phyloP scores from a whole-genome alignment of 2,888 invertebrate species.

The Empis stercorea region DNA sequence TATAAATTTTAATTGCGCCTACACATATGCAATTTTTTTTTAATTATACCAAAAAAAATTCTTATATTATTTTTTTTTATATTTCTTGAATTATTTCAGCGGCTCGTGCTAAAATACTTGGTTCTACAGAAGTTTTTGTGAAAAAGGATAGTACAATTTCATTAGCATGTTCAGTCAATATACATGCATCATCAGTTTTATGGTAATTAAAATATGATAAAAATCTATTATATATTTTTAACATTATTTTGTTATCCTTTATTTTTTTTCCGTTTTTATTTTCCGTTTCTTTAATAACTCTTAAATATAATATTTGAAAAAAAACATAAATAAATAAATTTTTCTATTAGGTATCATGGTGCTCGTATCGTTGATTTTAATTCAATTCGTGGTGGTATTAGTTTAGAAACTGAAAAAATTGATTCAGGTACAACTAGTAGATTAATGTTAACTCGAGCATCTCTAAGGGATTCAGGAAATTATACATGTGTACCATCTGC shows the following conservation, averaged over 20 bases:
- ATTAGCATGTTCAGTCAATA: constrained; percentile 75
- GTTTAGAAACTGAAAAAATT: constrained; percentile 79
- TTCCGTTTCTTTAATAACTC: neutral
- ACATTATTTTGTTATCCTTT: neutral
- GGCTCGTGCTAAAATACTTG: constrained; percentile 74
- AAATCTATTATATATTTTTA: neutral
- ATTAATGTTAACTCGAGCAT: constrained; percentile 73
- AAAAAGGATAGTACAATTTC: constrained; percentile 85
- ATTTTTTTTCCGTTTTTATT: neutral
- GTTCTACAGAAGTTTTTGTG: constrained; percentile 76
- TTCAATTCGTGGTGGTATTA: constrained; percentile 75
- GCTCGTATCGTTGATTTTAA: constrained; percentile 69
- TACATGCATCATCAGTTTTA: constrained; percentile 63
- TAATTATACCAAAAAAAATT: no score
- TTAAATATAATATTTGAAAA: neutral
- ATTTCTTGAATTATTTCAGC: no score
- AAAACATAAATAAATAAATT: neutral
- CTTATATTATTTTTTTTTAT: neutral
- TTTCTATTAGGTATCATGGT: constrained; percentile 83
- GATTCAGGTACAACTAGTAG: constrained; percentile 73
- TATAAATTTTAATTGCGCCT: no score
- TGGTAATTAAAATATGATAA: constrained; percentile 41
- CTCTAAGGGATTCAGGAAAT: constrained; percentile 74
- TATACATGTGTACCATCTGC: constrained; percentile 81
- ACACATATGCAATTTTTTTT: no score